phyloP scores from a whole-genome alignment of 2,888 invertebrate species.

The Troglohyphantes excavatus region DNA sequence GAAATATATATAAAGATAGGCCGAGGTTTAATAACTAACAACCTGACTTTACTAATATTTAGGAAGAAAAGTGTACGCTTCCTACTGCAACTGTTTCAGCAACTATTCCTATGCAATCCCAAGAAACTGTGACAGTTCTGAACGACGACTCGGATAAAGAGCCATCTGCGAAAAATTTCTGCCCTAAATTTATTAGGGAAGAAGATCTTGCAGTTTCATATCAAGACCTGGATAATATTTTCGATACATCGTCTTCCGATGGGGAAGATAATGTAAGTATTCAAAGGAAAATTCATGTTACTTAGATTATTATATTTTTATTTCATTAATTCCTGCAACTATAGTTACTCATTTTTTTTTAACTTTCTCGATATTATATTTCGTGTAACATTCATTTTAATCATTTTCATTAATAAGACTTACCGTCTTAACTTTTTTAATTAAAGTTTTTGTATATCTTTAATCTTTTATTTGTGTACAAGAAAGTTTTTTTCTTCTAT shows the following conservation, averaged over 20 bases:
- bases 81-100: constrained; percentile 27
- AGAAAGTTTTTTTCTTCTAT: background rate
- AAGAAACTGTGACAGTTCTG: constrained; percentile 35
- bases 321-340: background rate
- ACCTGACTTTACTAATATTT: no score
- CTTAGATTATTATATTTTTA: no score
- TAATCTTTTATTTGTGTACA: background rate
- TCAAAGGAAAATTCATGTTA: background rate
- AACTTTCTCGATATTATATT: background rate
- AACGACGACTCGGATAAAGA: constrained; percentile 55
- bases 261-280: constrained; percentile 92
- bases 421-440: background rate
- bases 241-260: constrained; percentile 92
- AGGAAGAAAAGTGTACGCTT: constrained; percentile 62
- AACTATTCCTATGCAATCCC: constrained; percentile 37
- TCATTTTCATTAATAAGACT: background rate
- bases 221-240: constrained; percentile 96
- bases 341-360: background rate
- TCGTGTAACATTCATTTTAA: no score
- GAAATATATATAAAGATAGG: no score
- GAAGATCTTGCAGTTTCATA: constrained; percentile 94
- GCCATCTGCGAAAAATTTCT: constrained; percentile 67
- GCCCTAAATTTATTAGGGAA: constrained; percentile 82
- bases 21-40: no score
- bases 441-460: background rate